Base-by-base conservation (phyloP, 1,140 invertebrate genomes). In the Cotesia typhae region DNA sequence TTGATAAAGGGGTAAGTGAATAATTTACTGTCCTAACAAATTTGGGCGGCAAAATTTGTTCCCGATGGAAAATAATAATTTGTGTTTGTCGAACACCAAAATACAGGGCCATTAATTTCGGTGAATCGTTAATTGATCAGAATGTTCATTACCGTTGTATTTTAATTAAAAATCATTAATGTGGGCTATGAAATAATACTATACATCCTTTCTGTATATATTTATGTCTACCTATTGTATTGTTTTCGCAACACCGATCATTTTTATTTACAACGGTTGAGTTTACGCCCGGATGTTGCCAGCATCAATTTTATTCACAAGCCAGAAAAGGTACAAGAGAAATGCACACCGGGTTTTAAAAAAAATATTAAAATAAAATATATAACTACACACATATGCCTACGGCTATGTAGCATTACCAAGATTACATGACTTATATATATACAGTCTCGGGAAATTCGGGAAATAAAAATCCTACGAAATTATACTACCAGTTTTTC, bases 121-220 rank as follows among this genome's bases (percentile, higher is more conserved):
- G 10, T 47, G 10, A 7, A 47, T 47, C n/a, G 64, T 66, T 66
- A 66, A 66, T 66, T 66, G 64, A 66, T 66, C 64, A 51, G 38
- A 20, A 52, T 38, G 14, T 41, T 51, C 64, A 66, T 66, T 51
- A 66, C 64, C 35, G 47, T 66, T 66, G 35, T 28, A 59, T 59
- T 59, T 28, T 59, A 20, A 20, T 20, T 20, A 59, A 59, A 59
- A 52, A 66, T 10, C 17, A 52, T 37, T 51, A 12, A 66, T 66
- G 51, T 47, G 14, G 38, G 38, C 36, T 9, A 63, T 9, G 36
- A 7, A 63, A 36, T 36, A 4, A 63, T 20, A 63, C 12, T 63
- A 7, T 36, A 28, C 20, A 47, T 28, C 28, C 28, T 28, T 1
- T 28, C 28, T 28, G 28, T 28, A 28, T 47, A 63, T 63, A n/a